phyloP scores from a whole-genome alignment of 2,113 vertebrate species.

The Piprites chloris region DNA sequence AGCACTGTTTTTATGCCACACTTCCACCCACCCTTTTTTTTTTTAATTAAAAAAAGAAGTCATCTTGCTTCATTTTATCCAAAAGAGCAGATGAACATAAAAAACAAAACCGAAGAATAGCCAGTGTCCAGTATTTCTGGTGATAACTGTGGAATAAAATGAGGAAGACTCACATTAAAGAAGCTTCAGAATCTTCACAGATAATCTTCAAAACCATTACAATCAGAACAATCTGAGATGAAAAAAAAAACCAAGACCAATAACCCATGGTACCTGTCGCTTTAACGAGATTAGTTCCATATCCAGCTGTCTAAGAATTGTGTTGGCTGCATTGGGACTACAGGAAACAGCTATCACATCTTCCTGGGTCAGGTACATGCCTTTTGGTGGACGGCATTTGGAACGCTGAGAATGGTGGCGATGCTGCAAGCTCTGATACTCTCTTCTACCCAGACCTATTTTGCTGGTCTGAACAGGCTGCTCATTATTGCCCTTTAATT shows the following conservation, averaged over 20 bases:
- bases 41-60: neutral
- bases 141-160: slow-evolving; percentile 31
- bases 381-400: slow-evolving; percentile 94
- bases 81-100: neutral
- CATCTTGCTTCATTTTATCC: neutral
- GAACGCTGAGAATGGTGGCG: slow-evolving; percentile 93
- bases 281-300: slow-evolving; percentile 98
- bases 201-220: slow-evolving; percentile 41
- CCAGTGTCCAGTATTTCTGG: neutral
- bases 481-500: slow-evolving; percentile 80
- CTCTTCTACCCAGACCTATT: slow-evolving; percentile 88
- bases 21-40: accelerated
- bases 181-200: slow-evolving; percentile 41
- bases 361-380: slow-evolving; percentile 97
- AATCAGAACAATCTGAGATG: slow-evolving; percentile 44
- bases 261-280: slow-evolving; percentile 86
- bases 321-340: slow-evolving; percentile 91
- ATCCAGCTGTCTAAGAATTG: slow-evolving; percentile 93
- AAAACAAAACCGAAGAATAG: neutral
- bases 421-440: slow-evolving; percentile 94
- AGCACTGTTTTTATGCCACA: neutral
- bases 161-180: slow-evolving; percentile 30
- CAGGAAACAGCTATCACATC: slow-evolving; percentile 96
- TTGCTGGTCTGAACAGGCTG: slow-evolving; percentile 83
- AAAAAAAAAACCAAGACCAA: slow-evolving; percentile 21